Percentiles rank a stretch among this genome's conserved stretches.
phyloP scores from a whole-genome alignment of 1,140 invertebrate species.

The Hylyphantes graminicola region DNA sequence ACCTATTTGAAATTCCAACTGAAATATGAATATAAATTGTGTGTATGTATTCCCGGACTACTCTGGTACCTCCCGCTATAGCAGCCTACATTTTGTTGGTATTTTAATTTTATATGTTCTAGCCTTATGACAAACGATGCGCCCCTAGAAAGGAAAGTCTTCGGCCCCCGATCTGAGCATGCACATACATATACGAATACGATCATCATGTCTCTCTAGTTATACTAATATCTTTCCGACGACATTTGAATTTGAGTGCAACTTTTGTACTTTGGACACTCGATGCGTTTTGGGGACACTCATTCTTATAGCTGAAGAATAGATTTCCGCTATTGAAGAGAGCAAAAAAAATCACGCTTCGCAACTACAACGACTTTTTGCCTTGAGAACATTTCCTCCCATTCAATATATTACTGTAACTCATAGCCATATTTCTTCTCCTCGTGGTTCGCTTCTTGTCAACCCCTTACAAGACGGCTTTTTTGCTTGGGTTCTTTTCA shows the following conservation, averaged over 20 bases:
- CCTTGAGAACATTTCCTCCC: conserved; percentile 45
- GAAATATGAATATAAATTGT: conserved; percentile 25
- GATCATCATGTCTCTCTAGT: conserved; percentile 55
- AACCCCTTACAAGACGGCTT: conserved; percentile 54
- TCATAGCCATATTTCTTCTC: conserved; percentile 59
- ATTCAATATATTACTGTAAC: conserved; percentile 60
- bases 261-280: conserved; percentile 57
- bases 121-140: conserved; percentile 43
- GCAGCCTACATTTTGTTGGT: conserved; percentile 17
- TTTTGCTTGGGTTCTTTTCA: conserved; percentile 32
- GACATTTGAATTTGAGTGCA: conserved; percentile 58
- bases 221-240: conserved; percentile 59
- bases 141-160: conserved; percentile 32
- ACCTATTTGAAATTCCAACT: not conserved
- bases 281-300: conserved; percentile 53
- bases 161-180: conserved; percentile 30
- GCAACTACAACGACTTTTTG: conserved; percentile 56
- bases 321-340: conserved; percentile 53
- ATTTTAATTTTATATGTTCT: conserved; percentile 54
- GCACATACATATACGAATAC: conserved; percentile 18
- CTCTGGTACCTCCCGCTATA: not conserved
- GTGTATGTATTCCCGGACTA: not conserved
- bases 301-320: conserved; percentile 56
- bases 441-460: conserved; percentile 40
- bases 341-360: conserved; percentile 42